Evolutionary conservation across 2,888 invertebrate species (phyloP).

Genomic region (Aphodius granarius): DNA sequence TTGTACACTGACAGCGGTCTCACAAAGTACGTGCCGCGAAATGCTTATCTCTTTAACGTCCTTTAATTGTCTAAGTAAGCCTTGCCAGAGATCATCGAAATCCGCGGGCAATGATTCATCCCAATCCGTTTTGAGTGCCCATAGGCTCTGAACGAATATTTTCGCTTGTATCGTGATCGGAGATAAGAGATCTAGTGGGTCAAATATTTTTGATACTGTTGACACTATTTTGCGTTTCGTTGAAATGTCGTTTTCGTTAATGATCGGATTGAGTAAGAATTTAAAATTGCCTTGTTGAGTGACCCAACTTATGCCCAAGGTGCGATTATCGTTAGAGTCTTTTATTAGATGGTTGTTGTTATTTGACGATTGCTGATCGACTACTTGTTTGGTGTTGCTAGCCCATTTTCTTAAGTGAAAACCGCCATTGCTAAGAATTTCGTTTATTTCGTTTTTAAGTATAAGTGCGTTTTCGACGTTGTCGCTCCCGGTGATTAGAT

Average conservation of each 20-base stretch:
- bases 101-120: background rate
- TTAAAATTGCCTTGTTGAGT: background rate
- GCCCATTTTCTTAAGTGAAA: slow-evolving; percentile 15
- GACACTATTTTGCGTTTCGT: slow-evolving; percentile 6
- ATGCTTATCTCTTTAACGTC: background rate
- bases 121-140: slow-evolving; percentile 5
- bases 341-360: background rate
- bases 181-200: slow-evolving; percentile 2
- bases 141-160: slow-evolving; percentile 15
- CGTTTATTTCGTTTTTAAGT: background rate
- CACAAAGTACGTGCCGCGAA: background rate
- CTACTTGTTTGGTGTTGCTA: background rate
- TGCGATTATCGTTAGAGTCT: slow-evolving; percentile 4
- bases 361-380: background rate
- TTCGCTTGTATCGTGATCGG: slow-evolving; percentile 11
- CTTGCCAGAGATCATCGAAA: background rate
- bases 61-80: background rate
- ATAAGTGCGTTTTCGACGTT: background rate
- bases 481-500: slow-evolving; percentile 10
- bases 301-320: slow-evolving; percentile 13
- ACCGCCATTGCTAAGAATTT: slow-evolving; percentile 9
- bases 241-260: background rate
- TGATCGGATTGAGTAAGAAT: background rate
- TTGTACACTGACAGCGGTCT: background rate
- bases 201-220: slow-evolving; percentile 12